Evolutionary conservation across 2,888 invertebrate genomes (phyloP).

Genomic region (Eueremaeus valkanovi): DNA sequence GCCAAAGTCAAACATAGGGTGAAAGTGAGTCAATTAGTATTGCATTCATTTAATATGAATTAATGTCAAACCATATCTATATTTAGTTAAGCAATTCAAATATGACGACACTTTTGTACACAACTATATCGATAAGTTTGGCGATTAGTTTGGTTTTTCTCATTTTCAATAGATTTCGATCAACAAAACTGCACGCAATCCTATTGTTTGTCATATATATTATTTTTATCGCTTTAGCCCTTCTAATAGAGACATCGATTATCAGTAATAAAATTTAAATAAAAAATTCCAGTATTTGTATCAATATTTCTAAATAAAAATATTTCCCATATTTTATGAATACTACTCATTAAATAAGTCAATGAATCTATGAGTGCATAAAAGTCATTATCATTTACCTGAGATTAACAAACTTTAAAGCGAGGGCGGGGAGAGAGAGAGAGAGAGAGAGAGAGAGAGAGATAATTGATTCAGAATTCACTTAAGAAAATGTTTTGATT

Average conservation of each 20-base stretch:
- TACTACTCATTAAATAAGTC: too few species aligned
- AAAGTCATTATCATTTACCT: too few species aligned
- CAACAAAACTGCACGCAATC: conserved; percentile 56
- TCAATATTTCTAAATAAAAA: too few species aligned
- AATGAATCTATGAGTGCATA: too few species aligned
- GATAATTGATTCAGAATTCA: too few species aligned
- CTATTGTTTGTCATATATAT: conserved; percentile 56
- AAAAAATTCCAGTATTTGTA: too few species aligned
- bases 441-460: too few species aligned
- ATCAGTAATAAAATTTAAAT: too few species aligned
- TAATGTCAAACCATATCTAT: conserved; percentile 16
- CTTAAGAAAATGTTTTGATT: too few species aligned
- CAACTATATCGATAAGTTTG: conserved; percentile 56
- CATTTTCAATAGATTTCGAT: conserved; percentile 55
- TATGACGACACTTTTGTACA: conserved; percentile 55
- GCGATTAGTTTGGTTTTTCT: conserved; percentile 55
- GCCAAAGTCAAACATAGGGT: background rate
- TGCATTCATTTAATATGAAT: background rate
- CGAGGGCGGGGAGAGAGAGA: too few species aligned
- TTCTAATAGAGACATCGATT: conserved; percentile 59
- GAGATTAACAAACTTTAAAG: too few species aligned
- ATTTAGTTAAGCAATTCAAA: conserved; percentile 53
- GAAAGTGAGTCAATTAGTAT: conserved; percentile 15
- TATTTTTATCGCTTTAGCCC: conserved; percentile 56
- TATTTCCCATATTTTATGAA: too few species aligned